Percentiles rank a stretch among this genome's conserved stretches.
These are phyloP conservation scores for Enteromius paludinosus DNA, from an alignment of 2,797 vertebrate species.

Conservation along the genomic window DNA sequence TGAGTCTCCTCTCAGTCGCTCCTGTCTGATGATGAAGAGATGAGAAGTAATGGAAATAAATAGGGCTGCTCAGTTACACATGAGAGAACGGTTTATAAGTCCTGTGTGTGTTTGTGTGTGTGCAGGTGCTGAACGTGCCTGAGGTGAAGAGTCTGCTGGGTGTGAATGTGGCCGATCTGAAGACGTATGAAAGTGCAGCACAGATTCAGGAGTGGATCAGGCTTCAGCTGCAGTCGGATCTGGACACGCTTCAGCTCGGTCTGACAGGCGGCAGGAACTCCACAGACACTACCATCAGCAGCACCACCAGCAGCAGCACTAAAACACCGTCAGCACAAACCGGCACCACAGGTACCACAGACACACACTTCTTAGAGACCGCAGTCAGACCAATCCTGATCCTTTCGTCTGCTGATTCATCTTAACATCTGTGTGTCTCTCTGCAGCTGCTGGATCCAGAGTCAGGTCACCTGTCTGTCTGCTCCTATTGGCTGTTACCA, in stretches of 20 bases:
- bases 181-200: conserved; percentile 66
- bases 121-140: conserved; percentile 68
- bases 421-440: not conserved
- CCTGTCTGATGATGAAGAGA: not conserved
- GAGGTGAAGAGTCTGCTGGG: conserved; percentile 73
- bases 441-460: conserved; percentile 36
- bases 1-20: conserved; percentile 52
- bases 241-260: conserved; percentile 57
- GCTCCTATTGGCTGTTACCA: conserved; percentile 47
- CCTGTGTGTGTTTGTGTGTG: conserved; percentile 16
- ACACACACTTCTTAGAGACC: not conserved
- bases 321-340: conserved; percentile 4
- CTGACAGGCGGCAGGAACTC: conserved; percentile 62
- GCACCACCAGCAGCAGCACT: not conserved
- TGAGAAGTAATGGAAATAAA: no score
- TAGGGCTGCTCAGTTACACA: no score
- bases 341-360: not conserved
- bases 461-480: conserved; percentile 14
- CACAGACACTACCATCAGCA: not conserved
- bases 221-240: conserved; percentile 52
- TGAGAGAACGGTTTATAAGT: not conserved
- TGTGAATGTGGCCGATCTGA: conserved; percentile 65
- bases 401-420: not conserved
- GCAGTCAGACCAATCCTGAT: not conserved
- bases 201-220: conserved; percentile 67